Percentiles rank a stretch among this genome's conserved stretches.
Evolutionary conservation across 2,113 vertebrate species (phyloP).

Genomic region (Odocoileus virginianus): DNA sequence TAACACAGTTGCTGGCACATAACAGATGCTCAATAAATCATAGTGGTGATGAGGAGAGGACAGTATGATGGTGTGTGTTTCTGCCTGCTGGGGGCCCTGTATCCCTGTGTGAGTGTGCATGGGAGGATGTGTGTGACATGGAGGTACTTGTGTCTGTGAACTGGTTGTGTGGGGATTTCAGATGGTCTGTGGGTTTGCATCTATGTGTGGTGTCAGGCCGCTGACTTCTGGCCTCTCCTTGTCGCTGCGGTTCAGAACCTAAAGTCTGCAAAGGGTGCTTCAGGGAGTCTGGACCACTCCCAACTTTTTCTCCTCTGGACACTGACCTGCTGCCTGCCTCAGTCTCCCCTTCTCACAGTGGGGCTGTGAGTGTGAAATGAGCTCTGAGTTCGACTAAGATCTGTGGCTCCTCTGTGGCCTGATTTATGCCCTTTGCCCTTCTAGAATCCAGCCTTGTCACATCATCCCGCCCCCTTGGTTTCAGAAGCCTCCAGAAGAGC

Average conservation of each 20-base stretch:
- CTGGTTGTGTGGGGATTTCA: not conserved
- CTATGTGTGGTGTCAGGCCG: not conserved
- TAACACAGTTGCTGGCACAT: not conserved
- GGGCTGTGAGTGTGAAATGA: not conserved
- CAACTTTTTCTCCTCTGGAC: not conserved
- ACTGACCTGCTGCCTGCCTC: not conserved
- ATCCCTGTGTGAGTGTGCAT: not conserved
- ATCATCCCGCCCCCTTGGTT: not conserved
- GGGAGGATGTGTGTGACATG: not conserved
- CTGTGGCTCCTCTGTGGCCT: conserved; percentile 32
- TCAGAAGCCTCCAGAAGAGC: conserved; percentile 36
- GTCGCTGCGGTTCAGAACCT: not conserved
- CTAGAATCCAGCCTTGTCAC: conserved; percentile 52
- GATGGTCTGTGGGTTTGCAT: not conserved
- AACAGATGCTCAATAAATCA: not conserved
- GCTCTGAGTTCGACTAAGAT: conserved; percentile 3
- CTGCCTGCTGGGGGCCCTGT: not conserved
- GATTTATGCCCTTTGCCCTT: conserved; percentile 52
- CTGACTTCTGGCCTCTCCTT: not conserved
- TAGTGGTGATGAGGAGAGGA: not conserved
- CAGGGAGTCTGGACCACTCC: not conserved
- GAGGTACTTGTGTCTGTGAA: not conserved
- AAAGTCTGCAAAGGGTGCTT: not conserved
- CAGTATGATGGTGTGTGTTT: not conserved
- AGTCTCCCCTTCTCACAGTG: not conserved